Percentiles rank a stretch among this genome's conserved stretches.
Evolutionary conservation across 2,113 vertebrate species (phyloP).

Genomic region (Sialia sialis): DNA sequence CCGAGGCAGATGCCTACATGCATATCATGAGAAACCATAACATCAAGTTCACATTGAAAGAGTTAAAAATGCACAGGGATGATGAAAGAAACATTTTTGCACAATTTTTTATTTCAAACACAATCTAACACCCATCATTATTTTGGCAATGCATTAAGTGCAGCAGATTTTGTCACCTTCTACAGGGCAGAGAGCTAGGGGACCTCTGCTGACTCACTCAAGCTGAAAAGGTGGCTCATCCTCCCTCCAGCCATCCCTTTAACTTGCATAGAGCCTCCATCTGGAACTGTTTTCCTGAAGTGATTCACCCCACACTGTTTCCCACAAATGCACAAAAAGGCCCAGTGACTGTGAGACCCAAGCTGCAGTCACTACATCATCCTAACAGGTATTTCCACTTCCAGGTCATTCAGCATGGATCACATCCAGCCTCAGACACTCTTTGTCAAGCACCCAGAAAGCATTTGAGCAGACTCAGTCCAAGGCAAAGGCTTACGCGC

Average conservation of each 20-base stretch:
- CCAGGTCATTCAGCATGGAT: fast-evolving
- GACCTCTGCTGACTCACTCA: background rate
- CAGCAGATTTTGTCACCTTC: background rate
- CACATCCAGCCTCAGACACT: background rate
- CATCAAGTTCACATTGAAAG: background rate
- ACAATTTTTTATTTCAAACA: background rate
- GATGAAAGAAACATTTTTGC: background rate
- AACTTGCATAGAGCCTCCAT: background rate
- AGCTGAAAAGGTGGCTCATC: background rate
- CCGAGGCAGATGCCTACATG: background rate
- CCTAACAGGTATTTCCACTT: background rate
- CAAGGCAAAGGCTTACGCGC: fast-evolving
- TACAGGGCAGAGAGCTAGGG: background rate
- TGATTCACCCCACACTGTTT: background rate
- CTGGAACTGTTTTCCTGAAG: background rate
- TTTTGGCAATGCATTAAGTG: background rate
- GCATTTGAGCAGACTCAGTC: background rate
- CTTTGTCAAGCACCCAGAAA: background rate
- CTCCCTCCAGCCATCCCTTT: background rate
- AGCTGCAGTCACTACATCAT: background rate
- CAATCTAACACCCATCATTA: background rate
- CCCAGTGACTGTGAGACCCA: background rate
- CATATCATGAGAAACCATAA: background rate
- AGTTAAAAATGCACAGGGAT: background rate
- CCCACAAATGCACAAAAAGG: background rate